These are phyloP conservation scores for Scomber colias DNA, from an alignment of 2,113 vertebrate species.

Conservation along the genomic window DNA sequence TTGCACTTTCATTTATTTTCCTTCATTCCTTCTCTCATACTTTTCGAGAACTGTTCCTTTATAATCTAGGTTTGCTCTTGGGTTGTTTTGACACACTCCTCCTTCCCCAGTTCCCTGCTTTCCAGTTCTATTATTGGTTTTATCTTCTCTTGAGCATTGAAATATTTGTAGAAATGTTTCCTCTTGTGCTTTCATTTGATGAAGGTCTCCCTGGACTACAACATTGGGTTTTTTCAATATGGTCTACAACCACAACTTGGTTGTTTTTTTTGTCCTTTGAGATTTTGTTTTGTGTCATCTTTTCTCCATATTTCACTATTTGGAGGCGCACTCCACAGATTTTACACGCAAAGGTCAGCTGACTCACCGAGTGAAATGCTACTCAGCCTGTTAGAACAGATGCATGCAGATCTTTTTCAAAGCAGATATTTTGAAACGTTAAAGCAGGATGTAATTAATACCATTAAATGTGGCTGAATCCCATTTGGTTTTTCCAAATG, in stretches of 20 bases:
- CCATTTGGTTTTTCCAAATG: too few species aligned
- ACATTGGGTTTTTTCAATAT: conserved; percentile 2
- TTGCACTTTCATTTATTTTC: conserved; percentile 14
- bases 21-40: background rate
- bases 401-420: too few species aligned
- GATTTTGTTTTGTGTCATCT: background rate
- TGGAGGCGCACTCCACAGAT: background rate
- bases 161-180: conserved; percentile 39
- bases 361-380: background rate
- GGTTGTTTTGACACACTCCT: conserved; percentile 11
- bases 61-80: conserved; percentile 31
- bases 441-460: too few species aligned
- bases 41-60: conserved; percentile 2
- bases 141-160: conserved; percentile 26
- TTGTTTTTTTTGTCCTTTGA: background rate
- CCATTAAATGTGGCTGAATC: too few species aligned
- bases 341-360: conserved; percentile 11
- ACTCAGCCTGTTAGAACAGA: too few species aligned
- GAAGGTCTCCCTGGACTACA: conserved; percentile 28
- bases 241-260: background rate
- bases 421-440: too few species aligned
- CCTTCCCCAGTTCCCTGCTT: background rate
- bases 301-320: background rate
- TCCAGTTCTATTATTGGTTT: conserved; percentile 43
- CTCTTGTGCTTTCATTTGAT: conserved; percentile 27